A percentile compares a stretch with the other conserved stretches of the same genome.
phyloP scores from a whole-genome alignment of 2,888 invertebrate genomes.

The Drosophila imparisetae region DNA sequence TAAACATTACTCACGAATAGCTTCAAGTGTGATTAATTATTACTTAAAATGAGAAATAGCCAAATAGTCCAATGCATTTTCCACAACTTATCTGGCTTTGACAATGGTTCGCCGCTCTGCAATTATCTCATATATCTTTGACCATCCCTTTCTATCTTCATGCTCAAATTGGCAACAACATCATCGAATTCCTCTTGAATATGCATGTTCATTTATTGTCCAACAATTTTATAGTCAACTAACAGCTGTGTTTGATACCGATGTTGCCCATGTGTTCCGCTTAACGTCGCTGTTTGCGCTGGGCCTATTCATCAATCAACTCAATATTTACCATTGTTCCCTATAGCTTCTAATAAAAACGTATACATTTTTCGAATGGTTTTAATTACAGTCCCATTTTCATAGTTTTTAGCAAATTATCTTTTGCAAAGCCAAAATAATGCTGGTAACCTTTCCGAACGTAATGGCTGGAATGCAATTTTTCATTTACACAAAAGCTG shows the following conservation, averaged over 20 bases:
- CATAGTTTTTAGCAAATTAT: background rate
- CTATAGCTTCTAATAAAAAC: background rate
- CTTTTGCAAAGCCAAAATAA: background rate
- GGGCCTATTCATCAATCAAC: background rate
- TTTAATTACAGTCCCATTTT: background rate
- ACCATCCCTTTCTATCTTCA: background rate
- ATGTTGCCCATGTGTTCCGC: background rate
- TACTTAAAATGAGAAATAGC: background rate
- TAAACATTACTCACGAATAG: too few species aligned
- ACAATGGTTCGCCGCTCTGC: background rate
- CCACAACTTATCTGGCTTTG: background rate
- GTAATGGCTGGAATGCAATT: background rate
- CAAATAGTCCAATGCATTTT: background rate
- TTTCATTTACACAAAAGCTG: background rate
- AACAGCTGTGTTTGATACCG: background rate
- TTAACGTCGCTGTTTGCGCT: background rate
- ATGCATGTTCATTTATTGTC: background rate
- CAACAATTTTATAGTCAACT: background rate
- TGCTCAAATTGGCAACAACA: background rate
- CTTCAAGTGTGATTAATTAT: too few species aligned
- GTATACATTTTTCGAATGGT: background rate
- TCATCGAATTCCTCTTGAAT: background rate
- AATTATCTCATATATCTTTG: background rate
- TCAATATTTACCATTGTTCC: background rate
- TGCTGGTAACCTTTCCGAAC: background rate